phyloP scores from a whole-genome alignment of 2,797 vertebrate species.

The Glossophaga mutica region DNA sequence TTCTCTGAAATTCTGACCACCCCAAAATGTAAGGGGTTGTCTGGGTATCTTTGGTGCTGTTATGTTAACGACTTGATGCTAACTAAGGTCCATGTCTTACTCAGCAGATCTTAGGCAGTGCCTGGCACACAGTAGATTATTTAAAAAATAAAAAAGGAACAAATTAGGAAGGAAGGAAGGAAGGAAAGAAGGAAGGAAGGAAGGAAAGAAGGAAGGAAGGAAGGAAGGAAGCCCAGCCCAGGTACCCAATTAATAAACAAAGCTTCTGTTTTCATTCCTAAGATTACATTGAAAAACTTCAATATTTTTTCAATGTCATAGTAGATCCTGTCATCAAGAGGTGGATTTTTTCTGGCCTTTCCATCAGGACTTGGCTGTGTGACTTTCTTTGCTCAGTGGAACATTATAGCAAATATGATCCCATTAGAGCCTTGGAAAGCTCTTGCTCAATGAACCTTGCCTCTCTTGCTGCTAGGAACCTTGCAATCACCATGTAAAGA shows the following conservation, averaged over 20 bases:
- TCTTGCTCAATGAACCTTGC: neutral
- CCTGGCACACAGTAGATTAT: neutral
- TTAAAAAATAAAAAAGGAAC: neutral
- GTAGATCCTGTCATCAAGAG: neutral
- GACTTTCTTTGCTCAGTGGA: neutral
- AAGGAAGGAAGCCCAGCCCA: neutral
- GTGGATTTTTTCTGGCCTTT: neutral
- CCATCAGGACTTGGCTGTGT: neutral
- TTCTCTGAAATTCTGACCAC: neutral
- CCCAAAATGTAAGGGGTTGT: neutral
- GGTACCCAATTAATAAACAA: neutral
- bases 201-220: neutral
- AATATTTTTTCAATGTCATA: neutral
- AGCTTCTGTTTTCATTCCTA: neutral
- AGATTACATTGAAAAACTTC: neutral
- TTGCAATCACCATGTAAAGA: neutral
- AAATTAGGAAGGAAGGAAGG: neutral
- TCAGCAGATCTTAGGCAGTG: neutral
- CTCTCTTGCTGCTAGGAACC: neutral
- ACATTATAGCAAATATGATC: neutral
- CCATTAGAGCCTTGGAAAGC: neutral
- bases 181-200: too few species aligned
- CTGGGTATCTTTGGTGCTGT: neutral
- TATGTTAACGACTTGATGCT: neutral
- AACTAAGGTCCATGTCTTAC: neutral